Evolutionary conservation across 2,113 vertebrate genomes (phyloP), one percentile per base, ranked within the genome.

Genomic region (Naja naja): DNA sequence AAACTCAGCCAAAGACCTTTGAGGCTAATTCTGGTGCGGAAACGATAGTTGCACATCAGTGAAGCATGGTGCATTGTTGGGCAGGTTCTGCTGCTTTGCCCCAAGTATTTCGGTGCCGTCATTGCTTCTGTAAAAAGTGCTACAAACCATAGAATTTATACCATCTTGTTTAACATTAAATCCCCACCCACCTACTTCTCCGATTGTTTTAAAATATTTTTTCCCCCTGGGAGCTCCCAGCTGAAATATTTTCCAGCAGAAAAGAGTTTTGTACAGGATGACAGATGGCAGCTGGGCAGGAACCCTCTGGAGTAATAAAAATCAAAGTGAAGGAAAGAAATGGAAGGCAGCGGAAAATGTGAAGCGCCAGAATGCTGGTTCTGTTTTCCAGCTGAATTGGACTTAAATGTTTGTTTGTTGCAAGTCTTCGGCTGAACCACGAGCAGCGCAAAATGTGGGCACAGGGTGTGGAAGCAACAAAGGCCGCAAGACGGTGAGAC

Each of bases 121-220:
- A 2, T 39, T 20, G 34, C 34, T 81, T 81, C 34, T 6, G 3
- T 81, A 55, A 53, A 88, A 74, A 69, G 86, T 20, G 22, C 69
- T 5, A 43, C 53, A 85, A 39, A 89, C 27, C 1, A 1, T 1
- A 52, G 92, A 89, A 93, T 93, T 85, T 86, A 52, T 93, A 45
- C 69, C 58, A 27, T 49, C 58, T 86, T 58, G 88, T 58, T 60
- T 74, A 93, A 89, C 92, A 93, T 85, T 93, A 90, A 93, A 86
- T 85, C 25, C 52, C 43, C 54, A 64, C 64, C 30, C 30, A 69
- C 52, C 88, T 54, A 45, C 34, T 58, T 74, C 88, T 85, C 69
- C 54, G 3, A 86, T 93, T 89, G 69, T 58, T 58, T 93, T 89
- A 85, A 89, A 93, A 93, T 89, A 93, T 92, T 89, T 92, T 58